Evolutionary conservation across 30 jellyfish, hydroid and myxozoan species (phyloP).

Genomic region (Hydractinia symbiolongicarpus): DNA sequence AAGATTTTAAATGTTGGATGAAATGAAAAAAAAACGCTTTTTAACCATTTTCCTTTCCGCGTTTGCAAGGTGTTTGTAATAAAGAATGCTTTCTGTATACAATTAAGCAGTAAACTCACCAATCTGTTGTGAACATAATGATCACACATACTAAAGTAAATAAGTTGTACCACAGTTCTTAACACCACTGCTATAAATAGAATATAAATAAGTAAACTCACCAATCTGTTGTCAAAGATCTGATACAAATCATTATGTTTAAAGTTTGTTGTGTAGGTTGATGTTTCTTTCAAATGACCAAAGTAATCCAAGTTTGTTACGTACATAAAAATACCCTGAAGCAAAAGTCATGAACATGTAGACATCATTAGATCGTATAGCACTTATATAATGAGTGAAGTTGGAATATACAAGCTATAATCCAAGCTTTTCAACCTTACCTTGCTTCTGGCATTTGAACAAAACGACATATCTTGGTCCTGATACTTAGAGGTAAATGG

Average conservation of each 20-base stretch:
- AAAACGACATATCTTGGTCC: conserved; percentile 76
- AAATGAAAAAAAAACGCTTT: no score
- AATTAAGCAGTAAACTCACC: background rate
- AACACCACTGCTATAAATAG: no score
- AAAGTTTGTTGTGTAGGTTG: conserved; percentile 50
- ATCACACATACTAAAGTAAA: no score
- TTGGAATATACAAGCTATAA: no score
- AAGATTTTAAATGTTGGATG: no score
- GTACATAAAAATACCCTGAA: conserved; percentile 83
- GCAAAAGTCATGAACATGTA: background rate
- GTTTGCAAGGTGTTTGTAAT: no score
- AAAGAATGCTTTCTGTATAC: no score
- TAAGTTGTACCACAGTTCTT: no score
- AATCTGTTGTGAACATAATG: conserved; percentile 75
- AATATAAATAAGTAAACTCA: no score
- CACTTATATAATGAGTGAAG: no score
- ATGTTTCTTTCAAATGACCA: conserved; percentile 78
- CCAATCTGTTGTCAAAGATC: conserved; percentile 61
- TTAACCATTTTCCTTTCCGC: no score
- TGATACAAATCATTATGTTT: conserved; percentile 79
- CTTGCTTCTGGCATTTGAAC: conserved; percentile 38
- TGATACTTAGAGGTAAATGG: conserved; percentile 40
- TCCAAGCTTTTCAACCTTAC: conserved; percentile 26
- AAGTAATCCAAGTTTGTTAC: conserved; percentile 69
- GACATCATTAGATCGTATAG: no score